A percentile compares a stretch with the other conserved stretches of the same genome.
Conservation (phyloP, 2,888 invertebrate species). For the Lasioglossum morio region DNA sequence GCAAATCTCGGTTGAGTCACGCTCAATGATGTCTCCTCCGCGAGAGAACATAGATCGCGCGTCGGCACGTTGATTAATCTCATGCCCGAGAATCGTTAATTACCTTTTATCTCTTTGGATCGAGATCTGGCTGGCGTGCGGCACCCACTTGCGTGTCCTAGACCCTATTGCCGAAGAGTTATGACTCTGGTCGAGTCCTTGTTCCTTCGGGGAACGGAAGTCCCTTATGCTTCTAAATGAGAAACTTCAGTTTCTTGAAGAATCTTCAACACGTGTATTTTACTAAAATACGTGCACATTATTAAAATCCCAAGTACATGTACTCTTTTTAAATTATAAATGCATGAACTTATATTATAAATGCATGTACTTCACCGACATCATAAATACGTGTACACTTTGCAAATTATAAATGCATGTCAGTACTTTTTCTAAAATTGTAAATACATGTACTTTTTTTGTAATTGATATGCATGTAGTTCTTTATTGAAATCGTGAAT, state of each 20-base stretch:
- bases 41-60: not conserved
- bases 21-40: not conserved
- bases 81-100: constrained; percentile 23
- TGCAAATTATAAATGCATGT: no score
- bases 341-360: no score
- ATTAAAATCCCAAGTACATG: no score
- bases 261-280: no score
- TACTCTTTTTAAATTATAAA: no score
- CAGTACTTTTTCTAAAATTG: no score
- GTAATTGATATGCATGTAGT: no score
- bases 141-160: constrained; percentile 27
- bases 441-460: no score
- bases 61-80: constrained; percentile 8
- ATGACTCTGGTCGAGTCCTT: not conserved
- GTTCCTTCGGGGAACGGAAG: not conserved
- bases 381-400: no score
- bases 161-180: constrained; percentile 29
- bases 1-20: constrained; percentile 31
- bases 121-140: constrained; percentile 1
- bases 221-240: not conserved
- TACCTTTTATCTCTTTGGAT: constrained; percentile 36
- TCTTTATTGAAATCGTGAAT: no score
- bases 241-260: not conserved
- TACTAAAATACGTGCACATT: no score
- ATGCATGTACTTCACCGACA: no score